Conservation (phyloP, 1,140 invertebrate species). For the Drosophila punjabiensis region DNA sequence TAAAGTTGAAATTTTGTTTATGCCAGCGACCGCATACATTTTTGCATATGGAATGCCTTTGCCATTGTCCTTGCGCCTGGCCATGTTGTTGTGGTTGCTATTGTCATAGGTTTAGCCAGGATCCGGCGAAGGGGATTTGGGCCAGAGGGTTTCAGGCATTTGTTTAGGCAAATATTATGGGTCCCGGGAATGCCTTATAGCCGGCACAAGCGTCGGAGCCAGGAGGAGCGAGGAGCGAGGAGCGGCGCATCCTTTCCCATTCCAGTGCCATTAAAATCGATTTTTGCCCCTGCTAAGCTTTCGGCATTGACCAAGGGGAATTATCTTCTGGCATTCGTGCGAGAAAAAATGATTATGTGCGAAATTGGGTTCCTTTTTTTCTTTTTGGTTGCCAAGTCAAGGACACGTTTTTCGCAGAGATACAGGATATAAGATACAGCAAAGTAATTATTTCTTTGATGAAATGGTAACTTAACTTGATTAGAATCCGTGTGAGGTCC, state of each 20-base stretch:
- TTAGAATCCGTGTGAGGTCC: neutral
- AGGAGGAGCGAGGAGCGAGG: conserved; percentile 7
- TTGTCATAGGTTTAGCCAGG: conserved; percentile 29
- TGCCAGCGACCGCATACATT: conserved; percentile 51
- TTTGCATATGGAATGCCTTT: conserved; percentile 53
- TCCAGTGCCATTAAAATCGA: conserved; percentile 21
- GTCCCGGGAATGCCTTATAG: conserved; percentile 47
- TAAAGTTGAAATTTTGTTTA: conserved; percentile 57
- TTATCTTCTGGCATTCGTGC: conserved; percentile 13
- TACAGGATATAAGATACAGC: neutral
- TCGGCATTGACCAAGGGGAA: conserved; percentile 19
- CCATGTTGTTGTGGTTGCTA: conserved; percentile 9
- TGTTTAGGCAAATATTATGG: conserved; percentile 57
- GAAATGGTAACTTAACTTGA: neutral
- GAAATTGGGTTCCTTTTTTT: conserved; percentile 2
- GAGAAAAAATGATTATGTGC: conserved; percentile 24
- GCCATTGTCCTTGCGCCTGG: conserved; percentile 31
- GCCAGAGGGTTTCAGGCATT: conserved; percentile 30
- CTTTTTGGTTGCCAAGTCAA: neutral
- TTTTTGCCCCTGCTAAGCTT: conserved; percentile 21
- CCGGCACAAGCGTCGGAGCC: conserved; percentile 19
- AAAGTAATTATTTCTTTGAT: neutral
- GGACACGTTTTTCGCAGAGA: neutral
- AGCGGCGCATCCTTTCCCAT: conserved; percentile 3
- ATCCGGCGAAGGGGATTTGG: conserved; percentile 17